phyloP scores from a whole-genome alignment of 2,113 vertebrate genomes.

The Alethe diademata region DNA sequence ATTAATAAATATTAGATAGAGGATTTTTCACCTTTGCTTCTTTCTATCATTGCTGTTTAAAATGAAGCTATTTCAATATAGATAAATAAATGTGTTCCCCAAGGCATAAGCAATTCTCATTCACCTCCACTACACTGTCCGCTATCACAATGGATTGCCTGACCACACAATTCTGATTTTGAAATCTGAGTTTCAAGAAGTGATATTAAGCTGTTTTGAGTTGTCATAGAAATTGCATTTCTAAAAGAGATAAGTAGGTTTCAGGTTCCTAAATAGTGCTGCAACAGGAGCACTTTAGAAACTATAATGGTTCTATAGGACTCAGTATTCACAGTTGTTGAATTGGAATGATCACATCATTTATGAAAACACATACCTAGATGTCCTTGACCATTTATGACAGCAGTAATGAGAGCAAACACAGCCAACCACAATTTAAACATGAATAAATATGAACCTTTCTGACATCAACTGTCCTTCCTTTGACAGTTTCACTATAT shows the following conservation, averaged over 20 bases:
- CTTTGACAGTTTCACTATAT: constrained; percentile 38
- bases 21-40: not conserved
- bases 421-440: constrained; percentile 51
- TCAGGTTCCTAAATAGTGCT: not conserved
- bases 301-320: constrained; percentile 5
- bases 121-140: not conserved
- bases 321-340: not conserved
- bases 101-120: not conserved
- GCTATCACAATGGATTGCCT: not conserved
- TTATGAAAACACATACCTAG: constrained; percentile 45
- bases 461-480: constrained; percentile 49
- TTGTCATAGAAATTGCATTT: constrained; percentile 39
- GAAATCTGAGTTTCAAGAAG: not conserved
- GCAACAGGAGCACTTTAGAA: not conserved
- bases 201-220: not conserved
- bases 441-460: constrained; percentile 51
- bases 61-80: not conserved
- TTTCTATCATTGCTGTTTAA: not conserved
- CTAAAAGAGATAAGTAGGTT: not conserved
- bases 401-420: constrained; percentile 47
- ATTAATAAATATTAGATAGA: not conserved
- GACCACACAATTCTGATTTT: constrained; percentile 6
- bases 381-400: constrained; percentile 60
- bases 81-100: not conserved
- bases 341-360: constrained; percentile 43